Evolutionary conservation across 1,140 invertebrate species (phyloP), one percentile per base, ranked within the genome.

Genomic region (Pomacea maculata): DNA sequence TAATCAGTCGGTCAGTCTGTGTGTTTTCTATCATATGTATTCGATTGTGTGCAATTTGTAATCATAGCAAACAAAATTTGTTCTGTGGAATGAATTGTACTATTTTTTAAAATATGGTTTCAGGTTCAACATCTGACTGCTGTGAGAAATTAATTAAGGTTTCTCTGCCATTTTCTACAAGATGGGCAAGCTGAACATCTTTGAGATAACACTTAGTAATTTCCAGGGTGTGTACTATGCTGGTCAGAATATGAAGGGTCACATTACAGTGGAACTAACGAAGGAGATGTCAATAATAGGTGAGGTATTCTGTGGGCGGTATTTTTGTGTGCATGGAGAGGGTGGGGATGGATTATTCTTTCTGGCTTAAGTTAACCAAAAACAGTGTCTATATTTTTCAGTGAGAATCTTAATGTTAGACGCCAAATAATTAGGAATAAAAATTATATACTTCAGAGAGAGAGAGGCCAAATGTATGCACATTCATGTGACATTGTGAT

Each of bases 111-210:
- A 45, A 45, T 45, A 45, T 45, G 34, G 6, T 2, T 45, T 45
- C 34, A 45, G 34, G 34, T 2, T 2, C 34, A 45, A 45, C 34
- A 45, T 45, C 34, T 45, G 34, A 45, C 34, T 45, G 34, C 34
- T 19, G 25, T 25, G 17, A 67, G 4, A 67, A 67, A 25, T 25
- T 25, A 25, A 25, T 25, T 25, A 25, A 19, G 17, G 64, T 70
- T 12, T 29, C 34, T 1, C 25, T 74, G 15, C 15, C 34, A 21
- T 67, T 12, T 78, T 78, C 54, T 17, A 15, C 52, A 64, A 11
- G 52, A 85, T 86, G 83, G 85, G 83, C 21, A 86, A 86, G 63
- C 63, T 85, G 29, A 84, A 80, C 17, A 78, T 63, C 55, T 85
- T 86, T 82, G 64, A 64, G 29, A 84, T 86, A 14, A 72, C 34